These are phyloP conservation scores for Micrasema minimum DNA, from an alignment of 1,140 invertebrate species.

Conservation along the genomic window DNA sequence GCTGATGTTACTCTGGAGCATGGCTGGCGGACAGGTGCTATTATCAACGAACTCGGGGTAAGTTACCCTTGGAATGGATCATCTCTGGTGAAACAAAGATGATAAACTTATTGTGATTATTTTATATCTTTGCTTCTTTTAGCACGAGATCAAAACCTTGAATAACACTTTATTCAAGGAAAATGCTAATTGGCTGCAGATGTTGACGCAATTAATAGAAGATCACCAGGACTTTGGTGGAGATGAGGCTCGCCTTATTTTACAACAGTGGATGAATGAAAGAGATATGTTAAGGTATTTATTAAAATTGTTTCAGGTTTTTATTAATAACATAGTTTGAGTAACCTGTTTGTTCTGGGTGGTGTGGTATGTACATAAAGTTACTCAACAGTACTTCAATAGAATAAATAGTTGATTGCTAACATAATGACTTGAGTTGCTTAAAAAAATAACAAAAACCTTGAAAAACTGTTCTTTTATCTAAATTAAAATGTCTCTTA, in stretches of 20 bases:
- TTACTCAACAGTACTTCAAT: no score
- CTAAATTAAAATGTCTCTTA: no score
- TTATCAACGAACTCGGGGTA: conserved; percentile 92
- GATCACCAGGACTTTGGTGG: conserved; percentile 85
- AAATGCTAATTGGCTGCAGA: conserved; percentile 92
- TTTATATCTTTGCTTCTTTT: conserved; percentile 53
- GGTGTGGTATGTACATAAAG: no score
- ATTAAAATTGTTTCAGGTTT: no score
- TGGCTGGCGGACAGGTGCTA: conserved; percentile 98
- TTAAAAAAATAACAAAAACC: no score
- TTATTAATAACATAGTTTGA: neutral
- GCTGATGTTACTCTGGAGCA: conserved; percentile 96
- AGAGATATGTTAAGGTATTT: conserved; percentile 81
- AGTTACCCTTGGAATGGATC: no score
- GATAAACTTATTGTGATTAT: no score
- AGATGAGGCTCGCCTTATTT: conserved; percentile 73
- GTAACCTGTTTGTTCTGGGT: neutral
- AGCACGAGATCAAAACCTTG: conserved; percentile 93
- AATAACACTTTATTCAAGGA: conserved; percentile 88
- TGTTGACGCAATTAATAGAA: conserved; percentile 92
- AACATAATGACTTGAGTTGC: no score
- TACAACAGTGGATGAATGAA: conserved; percentile 86
- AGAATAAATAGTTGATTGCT: no score
- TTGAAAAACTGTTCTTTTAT: no score
- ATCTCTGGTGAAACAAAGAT: neutral